Evolutionary conservation across 1,140 invertebrate species (phyloP).

Genomic region (Macrocentrus cingulum): DNA sequence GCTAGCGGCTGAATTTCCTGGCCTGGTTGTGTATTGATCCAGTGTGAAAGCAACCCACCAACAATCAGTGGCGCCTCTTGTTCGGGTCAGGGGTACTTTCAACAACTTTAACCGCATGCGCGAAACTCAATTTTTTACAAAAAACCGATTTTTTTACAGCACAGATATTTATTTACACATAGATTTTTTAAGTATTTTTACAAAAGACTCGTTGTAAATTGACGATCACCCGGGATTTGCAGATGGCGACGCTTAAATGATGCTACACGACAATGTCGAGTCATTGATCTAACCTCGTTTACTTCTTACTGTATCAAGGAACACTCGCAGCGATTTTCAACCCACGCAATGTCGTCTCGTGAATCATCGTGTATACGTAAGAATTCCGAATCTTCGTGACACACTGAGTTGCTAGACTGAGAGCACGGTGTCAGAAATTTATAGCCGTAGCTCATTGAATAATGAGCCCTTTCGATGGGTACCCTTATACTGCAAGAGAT

Average conservation of each 20-base stretch:
- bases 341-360: constrained; percentile 13
- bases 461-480: too few relatives aligned
- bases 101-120: constrained; percentile 24
- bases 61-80: constrained; percentile 12
- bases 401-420: background rate
- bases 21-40: constrained; percentile 57
- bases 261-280: constrained; percentile 5
- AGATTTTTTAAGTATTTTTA: too few relatives aligned
- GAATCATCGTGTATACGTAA: constrained; percentile 10
- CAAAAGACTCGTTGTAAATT: too few relatives aligned
- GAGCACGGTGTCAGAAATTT: too few relatives aligned
- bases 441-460: too few relatives aligned
- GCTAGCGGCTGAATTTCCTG: constrained; percentile 33
- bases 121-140: too few relatives aligned
- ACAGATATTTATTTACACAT: too few relatives aligned
- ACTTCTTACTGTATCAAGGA: background rate
- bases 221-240: too few relatives aligned
- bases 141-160: too few relatives aligned
- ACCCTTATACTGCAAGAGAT: too few relatives aligned
- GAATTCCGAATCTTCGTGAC: constrained; percentile 5
- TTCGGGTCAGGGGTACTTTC: constrained; percentile 27
- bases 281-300: constrained; percentile 18
- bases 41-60: constrained; percentile 16
- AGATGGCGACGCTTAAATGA: too few relatives aligned
- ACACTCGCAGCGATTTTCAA: background rate